Percentiles rank a stretch among this genome's conserved stretches.
Evolutionary conservation across 2,797 vertebrate species (phyloP).

Genomic region (Aeoliscus strigatus): DNA sequence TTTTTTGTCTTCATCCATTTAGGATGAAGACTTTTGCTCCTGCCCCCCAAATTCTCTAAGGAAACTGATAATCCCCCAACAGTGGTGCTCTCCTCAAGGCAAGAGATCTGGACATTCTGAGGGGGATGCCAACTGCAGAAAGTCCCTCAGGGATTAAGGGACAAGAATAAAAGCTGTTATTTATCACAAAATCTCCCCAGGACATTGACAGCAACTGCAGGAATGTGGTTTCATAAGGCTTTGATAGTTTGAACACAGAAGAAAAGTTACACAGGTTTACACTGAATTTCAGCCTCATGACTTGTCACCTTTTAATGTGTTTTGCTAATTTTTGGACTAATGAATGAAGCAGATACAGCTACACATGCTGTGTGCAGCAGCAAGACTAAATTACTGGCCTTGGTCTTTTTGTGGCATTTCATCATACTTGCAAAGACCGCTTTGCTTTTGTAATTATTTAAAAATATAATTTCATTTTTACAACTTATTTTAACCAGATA

Average conservation of each 20-base stretch:
- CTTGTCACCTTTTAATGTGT: no score
- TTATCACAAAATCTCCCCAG: conserved; percentile 39
- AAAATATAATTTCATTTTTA: no score
- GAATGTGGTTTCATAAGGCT: neutral
- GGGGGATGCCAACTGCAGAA: conserved; percentile 17
- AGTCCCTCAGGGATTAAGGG: conserved; percentile 32
- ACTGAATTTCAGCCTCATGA: neutral
- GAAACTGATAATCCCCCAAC: conserved; percentile 13
- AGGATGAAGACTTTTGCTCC: conserved; percentile 19
- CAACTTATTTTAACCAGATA: no score
- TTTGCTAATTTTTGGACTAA: no score
- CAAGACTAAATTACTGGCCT: no score
- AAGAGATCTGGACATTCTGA: conserved; percentile 19
- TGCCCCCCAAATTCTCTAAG: conserved; percentile 10
- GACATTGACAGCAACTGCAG: conserved; percentile 18
- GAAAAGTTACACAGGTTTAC: neutral
- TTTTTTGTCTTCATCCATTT: no score
- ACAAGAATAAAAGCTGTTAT: conserved; percentile 38
- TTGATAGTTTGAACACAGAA: neutral
- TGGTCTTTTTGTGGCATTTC: no score
- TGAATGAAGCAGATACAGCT: no score
- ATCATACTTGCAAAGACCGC: no score
- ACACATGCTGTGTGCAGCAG: no score
- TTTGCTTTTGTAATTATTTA: no score
- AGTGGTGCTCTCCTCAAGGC: conserved; percentile 13